Percentiles rank a stretch among this genome's conserved stretches.
These are phyloP conservation scores for Moxostoma hubbsi DNA, from an alignment of 2,797 vertebrate species.

Conservation along the genomic window DNA sequence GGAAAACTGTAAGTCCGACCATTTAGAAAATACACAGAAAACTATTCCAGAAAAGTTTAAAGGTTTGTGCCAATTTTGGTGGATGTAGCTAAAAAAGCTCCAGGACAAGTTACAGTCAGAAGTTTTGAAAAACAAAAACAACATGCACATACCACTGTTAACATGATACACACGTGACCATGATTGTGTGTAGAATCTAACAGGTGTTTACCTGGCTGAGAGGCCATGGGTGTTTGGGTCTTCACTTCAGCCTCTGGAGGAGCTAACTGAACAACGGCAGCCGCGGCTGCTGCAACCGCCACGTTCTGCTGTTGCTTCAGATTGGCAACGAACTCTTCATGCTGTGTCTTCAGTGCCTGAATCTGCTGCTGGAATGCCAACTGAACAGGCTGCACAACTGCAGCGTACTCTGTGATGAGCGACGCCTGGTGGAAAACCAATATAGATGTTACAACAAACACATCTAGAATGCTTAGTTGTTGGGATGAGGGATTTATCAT, in stretches of 20 bases:
- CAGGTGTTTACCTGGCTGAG: conserved; percentile 77
- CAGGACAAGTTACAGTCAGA: too few species aligned
- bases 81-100: too few species aligned
- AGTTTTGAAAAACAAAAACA: too few species aligned
- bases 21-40: too few species aligned
- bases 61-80: too few species aligned
- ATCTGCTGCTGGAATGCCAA: conserved; percentile 97
- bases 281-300: conserved; percentile 54
- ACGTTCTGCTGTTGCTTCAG: conserved; percentile 84
- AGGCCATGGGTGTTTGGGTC: conserved; percentile 61
- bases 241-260: conserved; percentile 66
- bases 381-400: conserved; percentile 91
- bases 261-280: conserved; percentile 69
- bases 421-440: conserved; percentile 80
- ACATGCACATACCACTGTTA: not conserved
- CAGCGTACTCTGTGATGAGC: conserved; percentile 89
- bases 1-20: too few species aligned
- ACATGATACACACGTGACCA: not conserved
- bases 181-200: not conserved
- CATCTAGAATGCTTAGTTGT: not conserved
- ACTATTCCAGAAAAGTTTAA: too few species aligned
- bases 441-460: not conserved
- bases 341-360: conserved; percentile 90
- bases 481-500: too few species aligned
- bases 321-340: conserved; percentile 90